Base-by-base conservation (phyloP, 2,113 vertebrate genomes). In the Spea multiplicata region DNA sequence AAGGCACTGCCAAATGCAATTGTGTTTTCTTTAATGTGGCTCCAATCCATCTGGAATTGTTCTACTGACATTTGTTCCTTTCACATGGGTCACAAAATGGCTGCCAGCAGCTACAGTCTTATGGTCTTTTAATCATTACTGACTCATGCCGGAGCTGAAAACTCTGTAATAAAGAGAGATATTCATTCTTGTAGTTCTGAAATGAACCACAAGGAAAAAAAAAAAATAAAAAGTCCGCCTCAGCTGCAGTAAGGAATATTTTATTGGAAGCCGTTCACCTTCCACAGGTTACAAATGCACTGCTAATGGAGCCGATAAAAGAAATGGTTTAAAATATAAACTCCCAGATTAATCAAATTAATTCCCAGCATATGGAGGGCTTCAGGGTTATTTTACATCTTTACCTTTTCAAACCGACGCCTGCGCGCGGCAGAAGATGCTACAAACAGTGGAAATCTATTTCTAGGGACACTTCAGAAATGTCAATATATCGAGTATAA, bases 11-110 rank as follows among this genome's bases (percentile, higher is more conserved):
- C 50, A 57, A 68, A n/a, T 68, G 17, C 9, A 53, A 59, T 59
- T 66, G 48, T 75, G 59, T 75, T 68, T 70, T 66, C 73, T 76
- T 47, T 53, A 69, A 76, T n/a, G 53, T 76, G 75, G 66, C 66
- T 69, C n/a, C 44, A 5, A 0, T 66, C 75, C 75, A 76, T 61
- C 53, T 70, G 75, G 66, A 70, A 61, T 7, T 61, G n/a, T 76
- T 69, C 66, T 76, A 66, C 44, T 69, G 57, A 69, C 46, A 76
- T 76, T 61, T 16, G 16, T n/a, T 61, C 14, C 49, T 48, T 46
- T 76, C 64, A 76, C 53, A 69, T 59, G 59, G 66, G n/a, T 61
- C 45, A 44, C 66, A 69, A 69, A 59, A 76, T 61, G 66, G 66
- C 57, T 76, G 57, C 53, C 55, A 59, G 52, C n/a, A 69, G 49